Evolutionary conservation across 2,797 vertebrate genomes (phyloP).

Genomic region (Parambassis ranga): DNA sequence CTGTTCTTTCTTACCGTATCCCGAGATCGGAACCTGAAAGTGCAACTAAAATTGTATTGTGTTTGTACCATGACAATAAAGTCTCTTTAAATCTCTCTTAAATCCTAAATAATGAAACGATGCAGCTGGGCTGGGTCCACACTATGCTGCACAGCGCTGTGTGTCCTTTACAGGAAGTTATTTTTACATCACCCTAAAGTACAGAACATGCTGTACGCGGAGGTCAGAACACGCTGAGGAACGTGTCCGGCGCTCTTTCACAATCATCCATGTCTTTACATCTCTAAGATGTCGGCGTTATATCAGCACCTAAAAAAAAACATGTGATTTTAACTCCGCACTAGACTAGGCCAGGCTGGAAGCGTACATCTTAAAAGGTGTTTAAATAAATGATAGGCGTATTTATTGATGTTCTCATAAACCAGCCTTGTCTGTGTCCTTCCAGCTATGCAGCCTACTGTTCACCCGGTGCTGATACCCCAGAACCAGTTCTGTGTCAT

Average conservation of each 20-base stretch:
- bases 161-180: neutral
- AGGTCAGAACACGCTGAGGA: neutral
- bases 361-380: neutral
- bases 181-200: neutral
- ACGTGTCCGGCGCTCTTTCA: neutral
- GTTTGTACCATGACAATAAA: no score
- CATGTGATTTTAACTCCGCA: no score
- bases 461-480: conserved; percentile 94
- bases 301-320: neutral
- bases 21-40: no score
- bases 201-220: neutral
- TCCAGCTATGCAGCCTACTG: conserved; percentile 82
- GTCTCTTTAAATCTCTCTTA: no score
- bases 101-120: neutral
- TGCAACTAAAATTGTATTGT: no score
- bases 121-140: neutral
- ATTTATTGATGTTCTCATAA: neutral
- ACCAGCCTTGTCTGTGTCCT: neutral
- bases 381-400: neutral
- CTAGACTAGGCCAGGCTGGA: no score
- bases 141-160: neutral
- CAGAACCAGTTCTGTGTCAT: conserved; percentile 94
- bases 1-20: no score
- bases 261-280: neutral
- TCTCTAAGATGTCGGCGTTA: neutral